Conservation (phyloP, 2,888 invertebrate genomes). For the Euplagia quadripunctaria region DNA sequence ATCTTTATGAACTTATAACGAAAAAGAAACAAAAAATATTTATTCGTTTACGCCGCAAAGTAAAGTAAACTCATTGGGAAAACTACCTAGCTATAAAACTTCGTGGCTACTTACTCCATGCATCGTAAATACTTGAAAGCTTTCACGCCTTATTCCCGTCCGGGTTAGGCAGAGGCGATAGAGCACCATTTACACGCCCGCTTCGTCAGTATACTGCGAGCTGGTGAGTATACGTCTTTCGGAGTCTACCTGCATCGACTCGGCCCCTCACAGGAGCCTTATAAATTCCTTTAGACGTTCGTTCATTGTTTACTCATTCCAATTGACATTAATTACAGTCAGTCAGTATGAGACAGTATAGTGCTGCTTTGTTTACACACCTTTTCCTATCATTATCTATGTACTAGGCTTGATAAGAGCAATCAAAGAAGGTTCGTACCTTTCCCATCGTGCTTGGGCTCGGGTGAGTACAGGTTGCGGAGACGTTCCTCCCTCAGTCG, state of each 20-base stretch:
- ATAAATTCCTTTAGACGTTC: neutral
- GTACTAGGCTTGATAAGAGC: neutral
- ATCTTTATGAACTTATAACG: neutral
- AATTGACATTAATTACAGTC: neutral
- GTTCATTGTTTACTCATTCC: neutral
- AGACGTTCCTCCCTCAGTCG: conserved; percentile 93
- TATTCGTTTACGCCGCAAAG: neutral
- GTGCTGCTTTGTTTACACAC: neutral
- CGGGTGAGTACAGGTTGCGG: conserved; percentile 91
- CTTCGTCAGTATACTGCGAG: neutral
- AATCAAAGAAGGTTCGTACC: conserved; percentile 57
- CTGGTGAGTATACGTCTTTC: too few species aligned
- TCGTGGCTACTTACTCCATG: neutral
- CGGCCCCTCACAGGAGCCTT: too few species aligned
- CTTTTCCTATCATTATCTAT: neutral
- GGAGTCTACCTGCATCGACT: neutral
- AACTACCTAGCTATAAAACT: neutral
- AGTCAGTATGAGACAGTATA: neutral
- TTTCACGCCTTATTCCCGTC: neutral
- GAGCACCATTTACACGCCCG: neutral
- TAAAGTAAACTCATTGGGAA: neutral
- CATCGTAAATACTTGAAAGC: neutral
- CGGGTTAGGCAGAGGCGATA: neutral
- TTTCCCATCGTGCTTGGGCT: conserved; percentile 72
- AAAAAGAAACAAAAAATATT: neutral